These are phyloP conservation scores for Xanthorhoe designata DNA, from an alignment of 2,888 invertebrate species.

Conservation along the genomic window DNA sequence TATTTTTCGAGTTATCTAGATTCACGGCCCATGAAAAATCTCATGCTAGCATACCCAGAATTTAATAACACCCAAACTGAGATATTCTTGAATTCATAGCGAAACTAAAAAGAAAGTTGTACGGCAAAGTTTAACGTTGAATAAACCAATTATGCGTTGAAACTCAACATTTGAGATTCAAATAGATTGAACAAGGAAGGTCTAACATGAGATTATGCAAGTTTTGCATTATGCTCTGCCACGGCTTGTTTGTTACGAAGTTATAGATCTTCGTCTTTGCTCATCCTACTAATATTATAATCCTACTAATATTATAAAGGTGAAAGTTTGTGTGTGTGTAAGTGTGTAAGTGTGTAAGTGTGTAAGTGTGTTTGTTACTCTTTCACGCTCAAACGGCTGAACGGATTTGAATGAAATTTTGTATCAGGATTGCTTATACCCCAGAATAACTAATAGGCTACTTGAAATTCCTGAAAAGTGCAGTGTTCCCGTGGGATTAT, in stretches of 20 bases:
- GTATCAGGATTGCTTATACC: no score
- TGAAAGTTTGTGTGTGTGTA: no score
- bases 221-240: constrained; percentile 21
- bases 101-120: constrained; percentile 35
- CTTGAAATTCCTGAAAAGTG: no score
- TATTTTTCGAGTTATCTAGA: not conserved
- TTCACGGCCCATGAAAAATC: not conserved
- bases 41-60: constrained; percentile 41
- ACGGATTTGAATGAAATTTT: no score
- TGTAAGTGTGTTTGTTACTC: no score
- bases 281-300: no score
- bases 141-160: constrained; percentile 33
- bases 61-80: constrained; percentile 53
- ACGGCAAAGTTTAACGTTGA: constrained; percentile 36
- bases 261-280: not conserved
- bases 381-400: no score
- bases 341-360: no score
- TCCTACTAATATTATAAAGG: no score
- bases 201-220: constrained; percentile 30
- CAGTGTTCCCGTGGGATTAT: no score
- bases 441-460: no score
- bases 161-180: constrained; percentile 31
- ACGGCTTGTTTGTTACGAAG: constrained; percentile 11
- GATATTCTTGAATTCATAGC: constrained; percentile 31
- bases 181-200: constrained; percentile 31